Conservation (phyloP, 2,113 vertebrate genomes). For the Lasiurus cinereus region DNA sequence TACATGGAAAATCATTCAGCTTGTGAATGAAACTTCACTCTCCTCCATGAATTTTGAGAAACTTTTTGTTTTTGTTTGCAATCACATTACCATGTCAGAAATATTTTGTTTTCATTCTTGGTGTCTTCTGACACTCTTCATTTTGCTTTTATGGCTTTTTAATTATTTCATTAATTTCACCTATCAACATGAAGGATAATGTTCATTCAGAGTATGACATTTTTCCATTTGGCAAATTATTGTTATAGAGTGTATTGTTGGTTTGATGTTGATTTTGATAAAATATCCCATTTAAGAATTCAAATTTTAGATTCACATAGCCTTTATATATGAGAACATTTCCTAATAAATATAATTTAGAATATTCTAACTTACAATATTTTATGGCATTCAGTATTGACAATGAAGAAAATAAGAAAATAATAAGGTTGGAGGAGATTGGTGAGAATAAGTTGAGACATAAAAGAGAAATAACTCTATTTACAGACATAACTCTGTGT, state of each 20-base stretch:
- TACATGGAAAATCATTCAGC: background rate
- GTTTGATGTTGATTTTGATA: slow-evolving; percentile 77
- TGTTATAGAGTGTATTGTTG: slow-evolving; percentile 59
- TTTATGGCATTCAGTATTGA: slow-evolving; percentile 39
- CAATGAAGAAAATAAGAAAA: slow-evolving; percentile 47
- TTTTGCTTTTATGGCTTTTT: slow-evolving; percentile 81
- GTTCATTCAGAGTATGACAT: slow-evolving; percentile 62
- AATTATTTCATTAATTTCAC: slow-evolving; percentile 82
- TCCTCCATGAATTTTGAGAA: slow-evolving; percentile 8
- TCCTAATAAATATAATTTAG: slow-evolving; percentile 64
- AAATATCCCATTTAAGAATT: slow-evolving; percentile 66
- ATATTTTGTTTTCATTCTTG: slow-evolving; percentile 69
- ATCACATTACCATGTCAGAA: slow-evolving; percentile 12
- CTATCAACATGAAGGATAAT: slow-evolving; percentile 79
- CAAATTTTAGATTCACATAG: slow-evolving; percentile 67
- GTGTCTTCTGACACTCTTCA: slow-evolving; percentile 77
- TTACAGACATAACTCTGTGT: slow-evolving; percentile 43
- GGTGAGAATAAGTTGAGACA: background rate
- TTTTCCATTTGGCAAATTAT: slow-evolving; percentile 71
- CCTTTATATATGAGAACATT: slow-evolving; percentile 31
- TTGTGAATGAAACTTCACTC: slow-evolving; percentile 12
- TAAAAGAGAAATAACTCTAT: slow-evolving; percentile 22
- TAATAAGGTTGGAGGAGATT: background rate
- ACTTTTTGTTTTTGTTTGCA: background rate
- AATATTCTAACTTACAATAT: slow-evolving; percentile 32